phyloP scores from a whole-genome alignment of 2,888 invertebrate species.

The Proisotoma minuta region DNA sequence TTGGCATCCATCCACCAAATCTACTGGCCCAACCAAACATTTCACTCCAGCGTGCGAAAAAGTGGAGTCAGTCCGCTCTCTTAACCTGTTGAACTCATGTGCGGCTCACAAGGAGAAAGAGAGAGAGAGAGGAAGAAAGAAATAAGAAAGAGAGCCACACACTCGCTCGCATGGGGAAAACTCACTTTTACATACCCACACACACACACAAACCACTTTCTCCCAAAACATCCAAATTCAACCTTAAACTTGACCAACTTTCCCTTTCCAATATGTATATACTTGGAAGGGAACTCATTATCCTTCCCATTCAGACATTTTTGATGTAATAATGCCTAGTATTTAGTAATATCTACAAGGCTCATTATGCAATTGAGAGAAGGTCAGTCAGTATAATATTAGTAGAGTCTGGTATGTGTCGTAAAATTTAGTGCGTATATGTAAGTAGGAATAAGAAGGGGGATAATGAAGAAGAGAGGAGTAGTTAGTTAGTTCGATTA shows the following conservation, averaged over 20 bases:
- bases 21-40: not conserved
- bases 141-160: slow-evolving; percentile 39
- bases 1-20: not conserved
- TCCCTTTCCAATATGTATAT: too few species aligned
- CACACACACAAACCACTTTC: not conserved
- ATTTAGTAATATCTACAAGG: too few species aligned
- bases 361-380: too few species aligned
- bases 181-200: slow-evolving; percentile 23
- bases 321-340: too few species aligned
- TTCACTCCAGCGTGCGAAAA: slow-evolving; percentile 23
- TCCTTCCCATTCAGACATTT: too few species aligned
- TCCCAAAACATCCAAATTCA: not conserved
- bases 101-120: slow-evolving; percentile 27
- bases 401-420: too few species aligned
- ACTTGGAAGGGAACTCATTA: not conserved
- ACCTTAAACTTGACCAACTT: too few species aligned
- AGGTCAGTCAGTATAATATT: too few species aligned
- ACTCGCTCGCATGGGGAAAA: slow-evolving; percentile 23
- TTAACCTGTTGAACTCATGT: slow-evolving; percentile 47
- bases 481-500: slow-evolving; percentile 4
- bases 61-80: slow-evolving; percentile 17
- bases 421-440: not conserved
- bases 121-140: slow-evolving; percentile 10
- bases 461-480: not conserved
- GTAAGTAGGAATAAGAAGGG: not conserved